Evolutionary conservation across 2,113 vertebrate genomes (phyloP), one percentile per base, ranked within the genome.

Genomic region (Hippocampus mohnikei): DNA sequence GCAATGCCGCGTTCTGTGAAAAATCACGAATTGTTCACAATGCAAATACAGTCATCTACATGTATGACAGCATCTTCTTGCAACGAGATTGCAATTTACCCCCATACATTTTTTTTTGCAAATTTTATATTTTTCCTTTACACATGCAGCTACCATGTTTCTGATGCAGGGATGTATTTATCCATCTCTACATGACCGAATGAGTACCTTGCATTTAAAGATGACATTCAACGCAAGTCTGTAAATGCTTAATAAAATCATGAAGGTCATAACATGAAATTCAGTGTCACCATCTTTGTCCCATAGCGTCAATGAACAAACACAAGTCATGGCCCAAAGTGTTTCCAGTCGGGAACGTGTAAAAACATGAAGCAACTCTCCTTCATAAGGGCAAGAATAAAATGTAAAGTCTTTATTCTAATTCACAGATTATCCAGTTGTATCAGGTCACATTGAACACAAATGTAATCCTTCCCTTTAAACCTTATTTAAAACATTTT

Each of bases 341-440:
- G 15, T 59, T 33, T 33, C 4, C 55, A 27, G 55, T 27, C 16
- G 33, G 58, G 27, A 20, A 13, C 13, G 42, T 44, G 42, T 13
- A 12, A 12, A 12, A 6, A 50, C 13, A 60, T 23, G 20, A 60
- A 18, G 15, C 15, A 27, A 60, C 13, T 12, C 1, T 18, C 46
- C 7, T 13, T 52, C 66, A 67, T 33, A 21, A 6, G 11, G 16
- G 8, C 27, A 52, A 73, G 66, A 79, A 76, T 75, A 78, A 81
- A 65, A 62, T 69, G 23, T 59, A 88, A 88, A 88, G 69, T 74
- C 80, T 81, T 84, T 67, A 85, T 84, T 92, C 87, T 73, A 81
- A 86, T 87, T 88, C 85, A 88, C 82, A 90, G 70, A 83, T 86
- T 66, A 81, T 89, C 87, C 90, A 89, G 85, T 91, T 89, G 62